These are phyloP conservation scores for Corvus cornix DNA, from an alignment of 2,113 vertebrate species.

Conservation along the genomic window DNA sequence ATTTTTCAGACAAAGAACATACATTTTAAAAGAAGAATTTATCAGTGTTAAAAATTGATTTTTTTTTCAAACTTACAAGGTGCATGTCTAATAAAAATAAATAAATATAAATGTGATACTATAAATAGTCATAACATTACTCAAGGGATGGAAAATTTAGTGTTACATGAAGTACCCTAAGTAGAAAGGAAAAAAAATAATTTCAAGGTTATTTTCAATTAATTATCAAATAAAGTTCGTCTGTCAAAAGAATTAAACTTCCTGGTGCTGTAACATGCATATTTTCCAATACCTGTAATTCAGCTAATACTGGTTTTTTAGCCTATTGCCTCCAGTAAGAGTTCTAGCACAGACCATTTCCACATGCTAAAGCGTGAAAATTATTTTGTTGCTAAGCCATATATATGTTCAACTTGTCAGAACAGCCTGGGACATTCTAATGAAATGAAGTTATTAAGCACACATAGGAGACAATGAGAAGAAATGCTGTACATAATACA, in stretches of 20 bases:
- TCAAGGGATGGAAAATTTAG: neutral
- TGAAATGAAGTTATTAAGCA: neutral
- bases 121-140: neutral
- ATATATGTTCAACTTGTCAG: neutral
- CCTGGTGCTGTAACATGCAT: neutral
- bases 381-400: neutral
- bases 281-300: neutral
- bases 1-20: neutral
- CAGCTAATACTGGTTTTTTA: neutral
- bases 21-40: neutral
- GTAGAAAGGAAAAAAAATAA: neutral
- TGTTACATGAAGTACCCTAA: neutral
- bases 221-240: neutral
- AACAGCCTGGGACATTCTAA: neutral
- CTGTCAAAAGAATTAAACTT: neutral
- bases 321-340: neutral
- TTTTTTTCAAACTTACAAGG: neutral
- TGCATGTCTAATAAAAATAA: neutral
- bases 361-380: neutral
- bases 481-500: neutral
- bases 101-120: neutral
- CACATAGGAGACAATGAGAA: neutral
- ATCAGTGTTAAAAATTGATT: neutral
- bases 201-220: neutral
- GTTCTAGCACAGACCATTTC: neutral